Evolutionary conservation across 2,888 invertebrate species (phyloP).

Genomic region (Heliconius ismenius): DNA sequence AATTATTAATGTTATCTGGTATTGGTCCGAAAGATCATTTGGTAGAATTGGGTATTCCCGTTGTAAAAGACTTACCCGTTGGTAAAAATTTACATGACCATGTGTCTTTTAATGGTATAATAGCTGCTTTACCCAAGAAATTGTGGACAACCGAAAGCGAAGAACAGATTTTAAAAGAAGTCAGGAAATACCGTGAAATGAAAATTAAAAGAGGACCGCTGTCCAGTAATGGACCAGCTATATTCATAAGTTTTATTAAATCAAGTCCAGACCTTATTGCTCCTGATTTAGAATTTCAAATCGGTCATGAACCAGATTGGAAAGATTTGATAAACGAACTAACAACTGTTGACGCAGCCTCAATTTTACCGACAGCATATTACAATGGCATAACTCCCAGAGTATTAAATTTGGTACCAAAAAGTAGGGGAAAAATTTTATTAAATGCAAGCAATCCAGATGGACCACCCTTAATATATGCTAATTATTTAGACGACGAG

Average conservation of each 20-base stretch:
- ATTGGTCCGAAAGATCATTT: conserved; percentile 64
- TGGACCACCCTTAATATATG: conserved; percentile 85
- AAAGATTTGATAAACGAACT: conserved; percentile 81
- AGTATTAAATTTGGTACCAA: conserved; percentile 82
- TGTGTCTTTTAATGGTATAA: conserved; percentile 69
- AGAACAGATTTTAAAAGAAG: conserved; percentile 62
- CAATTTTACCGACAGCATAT: conserved; percentile 78
- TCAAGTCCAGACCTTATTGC: conserved; percentile 69
- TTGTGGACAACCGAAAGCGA: conserved; percentile 69
- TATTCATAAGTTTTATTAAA: conserved; percentile 81
- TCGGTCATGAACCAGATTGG: conserved; percentile 70
- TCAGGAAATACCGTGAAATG: conserved; percentile 62
- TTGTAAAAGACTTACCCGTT: conserved; percentile 61
- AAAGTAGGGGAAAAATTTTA: conserved; percentile 82
- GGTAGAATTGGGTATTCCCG: conserved; percentile 53
- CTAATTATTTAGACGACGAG: conserved; percentile 82
- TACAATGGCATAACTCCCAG: conserved; percentile 82
- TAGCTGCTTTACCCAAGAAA: conserved; percentile 77
- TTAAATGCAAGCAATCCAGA: conserved; percentile 85
- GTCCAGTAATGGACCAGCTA: conserved; percentile 78
- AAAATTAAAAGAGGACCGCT: conserved; percentile 72
- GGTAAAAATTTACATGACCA: conserved; percentile 72
- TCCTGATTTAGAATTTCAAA: conserved; percentile 84
- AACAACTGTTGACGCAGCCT: conserved; percentile 58
- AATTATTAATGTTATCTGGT: conserved; percentile 67